Evolutionary conservation across 2,113 vertebrate genomes (phyloP).

Genomic region (Podocnemis expansa): DNA sequence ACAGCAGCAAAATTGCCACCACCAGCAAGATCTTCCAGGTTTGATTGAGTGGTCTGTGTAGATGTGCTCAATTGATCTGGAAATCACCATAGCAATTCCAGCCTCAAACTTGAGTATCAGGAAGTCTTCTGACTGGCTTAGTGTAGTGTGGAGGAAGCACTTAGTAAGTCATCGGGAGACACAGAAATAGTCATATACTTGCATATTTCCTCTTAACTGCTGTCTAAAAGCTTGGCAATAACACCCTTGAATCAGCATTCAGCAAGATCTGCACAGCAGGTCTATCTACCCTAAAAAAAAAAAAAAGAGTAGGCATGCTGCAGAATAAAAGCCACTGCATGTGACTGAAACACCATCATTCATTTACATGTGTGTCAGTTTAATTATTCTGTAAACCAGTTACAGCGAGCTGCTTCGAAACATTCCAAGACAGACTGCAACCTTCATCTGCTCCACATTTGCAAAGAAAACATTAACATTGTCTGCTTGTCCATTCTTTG

Average conservation of each 20-base stretch:
- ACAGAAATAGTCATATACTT: too few species aligned
- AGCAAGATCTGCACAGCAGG: not conserved
- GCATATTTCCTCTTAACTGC: too few species aligned
- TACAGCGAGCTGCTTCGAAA: accelerated
- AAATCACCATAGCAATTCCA: too few species aligned
- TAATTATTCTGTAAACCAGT: not conserved
- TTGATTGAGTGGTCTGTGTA: too few species aligned
- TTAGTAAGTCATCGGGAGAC: too few species aligned
- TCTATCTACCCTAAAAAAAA: not conserved
- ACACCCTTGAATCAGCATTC: accelerated
- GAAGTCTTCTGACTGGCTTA: too few species aligned
- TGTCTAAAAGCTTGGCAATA: too few species aligned
- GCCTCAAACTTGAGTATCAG: too few species aligned
- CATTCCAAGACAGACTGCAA: accelerated
- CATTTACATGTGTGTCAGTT: not conserved
- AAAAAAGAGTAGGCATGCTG: not conserved
- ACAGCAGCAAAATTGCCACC: too few species aligned
- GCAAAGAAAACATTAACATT: not conserved
- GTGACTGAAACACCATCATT: accelerated
- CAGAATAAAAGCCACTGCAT: accelerated
- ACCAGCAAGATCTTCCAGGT: too few species aligned
- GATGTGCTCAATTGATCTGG: too few species aligned
- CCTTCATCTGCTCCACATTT: accelerated
- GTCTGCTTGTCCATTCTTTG: not conserved
- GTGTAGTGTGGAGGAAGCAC: too few species aligned